A percentile compares a stretch with the other conserved stretches of the same genome.
These are phyloP conservation scores for Leucoraja ocellata DNA, from an alignment of 2,797 vertebrate species.

Conservation along the genomic window DNA sequence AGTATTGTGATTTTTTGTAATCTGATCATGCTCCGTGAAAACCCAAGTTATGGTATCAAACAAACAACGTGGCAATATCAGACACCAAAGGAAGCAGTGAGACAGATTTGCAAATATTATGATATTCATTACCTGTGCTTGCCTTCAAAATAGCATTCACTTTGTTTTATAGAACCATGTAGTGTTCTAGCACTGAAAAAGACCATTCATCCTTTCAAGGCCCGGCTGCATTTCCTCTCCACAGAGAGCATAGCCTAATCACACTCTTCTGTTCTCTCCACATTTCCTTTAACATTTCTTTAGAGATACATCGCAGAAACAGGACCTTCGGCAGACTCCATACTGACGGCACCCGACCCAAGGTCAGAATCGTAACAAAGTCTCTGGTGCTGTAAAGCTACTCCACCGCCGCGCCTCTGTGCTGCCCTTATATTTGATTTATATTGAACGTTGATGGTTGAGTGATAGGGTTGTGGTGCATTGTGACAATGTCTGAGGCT, in stretches of 20 bases:
- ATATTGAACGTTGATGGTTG: too few relatives aligned
- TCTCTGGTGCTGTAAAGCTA: too few relatives aligned
- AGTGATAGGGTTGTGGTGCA: too few relatives aligned
- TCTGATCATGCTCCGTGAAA: background rate
- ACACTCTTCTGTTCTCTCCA: background rate
- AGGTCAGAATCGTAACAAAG: too few relatives aligned
- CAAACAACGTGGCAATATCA: slow-evolving; percentile 1
- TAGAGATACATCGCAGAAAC: too few relatives aligned
- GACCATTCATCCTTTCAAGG: background rate
- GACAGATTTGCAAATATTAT: background rate
- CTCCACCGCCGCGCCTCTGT: too few relatives aligned
- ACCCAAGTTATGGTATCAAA: slow-evolving; percentile 8
- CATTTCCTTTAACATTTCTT: background rate
- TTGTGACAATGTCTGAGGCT: too few relatives aligned
- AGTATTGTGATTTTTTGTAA: slow-evolving; percentile 7
- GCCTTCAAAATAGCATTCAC: background rate
- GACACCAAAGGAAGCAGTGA: background rate
- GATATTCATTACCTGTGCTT: background rate
- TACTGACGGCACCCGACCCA: too few relatives aligned
- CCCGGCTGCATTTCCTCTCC: background rate
- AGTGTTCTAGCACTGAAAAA: background rate
- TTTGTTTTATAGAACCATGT: background rate
- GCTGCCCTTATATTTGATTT: too few relatives aligned
- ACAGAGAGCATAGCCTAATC: background rate
- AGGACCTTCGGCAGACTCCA: too few relatives aligned